Percentiles rank a stretch among this genome's conserved stretches.
phyloP scores from a whole-genome alignment of 2,797 vertebrate genomes.

The Amphiprion clarkii region DNA sequence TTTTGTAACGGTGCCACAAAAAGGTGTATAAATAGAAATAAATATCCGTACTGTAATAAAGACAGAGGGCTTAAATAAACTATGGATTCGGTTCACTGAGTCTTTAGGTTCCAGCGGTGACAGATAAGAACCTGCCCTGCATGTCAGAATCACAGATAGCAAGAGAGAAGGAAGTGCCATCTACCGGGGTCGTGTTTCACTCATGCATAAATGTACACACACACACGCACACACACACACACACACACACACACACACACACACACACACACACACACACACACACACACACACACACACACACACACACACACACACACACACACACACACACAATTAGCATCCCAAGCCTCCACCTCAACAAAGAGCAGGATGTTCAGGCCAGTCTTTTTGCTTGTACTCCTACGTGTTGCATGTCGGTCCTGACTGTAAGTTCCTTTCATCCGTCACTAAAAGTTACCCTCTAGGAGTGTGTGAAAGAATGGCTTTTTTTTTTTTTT shows the following conservation, averaged over 20 bases:
- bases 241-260: conserved; percentile 34
- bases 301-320: conserved; percentile 18
- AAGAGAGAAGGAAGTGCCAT: conserved; percentile 71
- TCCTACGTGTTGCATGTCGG: conserved; percentile 38
- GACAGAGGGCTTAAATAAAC: conserved; percentile 1
- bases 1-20: not conserved
- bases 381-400: conserved; percentile 34
- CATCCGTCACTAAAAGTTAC: conserved; percentile 37
- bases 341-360: conserved; percentile 26
- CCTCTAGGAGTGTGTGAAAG: conserved; percentile 14
- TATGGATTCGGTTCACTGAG: conserved; percentile 13
- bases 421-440: conserved; percentile 49
- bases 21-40: not conserved
- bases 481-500: conserved; percentile 5
- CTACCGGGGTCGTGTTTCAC: conserved; percentile 48
- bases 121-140: conserved; percentile 68
- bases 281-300: conserved; percentile 37
- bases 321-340: conserved; percentile 38
- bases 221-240: conserved; percentile 32
- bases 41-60: not conserved
- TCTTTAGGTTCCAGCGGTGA: conserved; percentile 39
- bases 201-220: conserved; percentile 44
- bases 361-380: conserved; percentile 71
- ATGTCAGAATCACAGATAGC: conserved; percentile 66
- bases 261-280: conserved; percentile 24